These are phyloP conservation scores for Drosophila simulans DNA, from an alignment of 1,140 invertebrate genomes.

Conservation along the genomic window DNA sequence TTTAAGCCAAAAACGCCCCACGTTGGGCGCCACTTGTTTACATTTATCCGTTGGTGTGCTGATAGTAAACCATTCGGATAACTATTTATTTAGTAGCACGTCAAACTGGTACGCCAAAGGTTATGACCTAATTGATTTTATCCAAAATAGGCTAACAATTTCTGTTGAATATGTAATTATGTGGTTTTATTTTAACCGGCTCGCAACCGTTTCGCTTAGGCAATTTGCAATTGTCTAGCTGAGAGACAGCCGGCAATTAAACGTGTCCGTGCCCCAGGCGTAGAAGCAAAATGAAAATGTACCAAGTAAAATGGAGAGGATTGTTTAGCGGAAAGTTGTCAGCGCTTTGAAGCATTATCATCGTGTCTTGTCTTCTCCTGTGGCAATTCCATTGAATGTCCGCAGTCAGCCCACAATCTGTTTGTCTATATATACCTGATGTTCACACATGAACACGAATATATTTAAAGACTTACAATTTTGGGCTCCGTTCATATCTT, in stretches of 20 bases:
- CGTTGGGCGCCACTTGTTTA: background rate
- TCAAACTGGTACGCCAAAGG: no score
- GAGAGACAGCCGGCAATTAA: constrained; percentile 38
- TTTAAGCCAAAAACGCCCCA: background rate
- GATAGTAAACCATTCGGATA: no score
- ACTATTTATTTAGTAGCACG: no score
- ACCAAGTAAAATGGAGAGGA: background rate
- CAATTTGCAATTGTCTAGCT: constrained; percentile 49
- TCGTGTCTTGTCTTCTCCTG: constrained; percentile 22
- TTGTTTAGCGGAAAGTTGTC: constrained; percentile 9
- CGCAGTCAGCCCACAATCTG: constrained; percentile 45
- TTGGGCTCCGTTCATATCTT: no score
- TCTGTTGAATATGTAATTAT: constrained; percentile 2
- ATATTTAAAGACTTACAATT: no score
- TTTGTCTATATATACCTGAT: constrained; percentile 37
- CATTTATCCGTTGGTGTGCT: background rate
- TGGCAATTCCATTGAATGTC: constrained; percentile 40
- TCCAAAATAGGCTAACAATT: background rate
- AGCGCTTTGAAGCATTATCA: constrained; percentile 23
- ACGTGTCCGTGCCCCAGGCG: background rate
- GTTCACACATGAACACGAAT: no score
- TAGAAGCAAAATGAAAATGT: no score
- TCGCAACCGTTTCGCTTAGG: constrained; percentile 30
- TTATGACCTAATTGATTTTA: constrained; percentile 17
- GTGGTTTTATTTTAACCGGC: constrained; percentile 10